phyloP scores from a whole-genome alignment of 2,113 vertebrate species.

The Sitta europaea region DNA sequence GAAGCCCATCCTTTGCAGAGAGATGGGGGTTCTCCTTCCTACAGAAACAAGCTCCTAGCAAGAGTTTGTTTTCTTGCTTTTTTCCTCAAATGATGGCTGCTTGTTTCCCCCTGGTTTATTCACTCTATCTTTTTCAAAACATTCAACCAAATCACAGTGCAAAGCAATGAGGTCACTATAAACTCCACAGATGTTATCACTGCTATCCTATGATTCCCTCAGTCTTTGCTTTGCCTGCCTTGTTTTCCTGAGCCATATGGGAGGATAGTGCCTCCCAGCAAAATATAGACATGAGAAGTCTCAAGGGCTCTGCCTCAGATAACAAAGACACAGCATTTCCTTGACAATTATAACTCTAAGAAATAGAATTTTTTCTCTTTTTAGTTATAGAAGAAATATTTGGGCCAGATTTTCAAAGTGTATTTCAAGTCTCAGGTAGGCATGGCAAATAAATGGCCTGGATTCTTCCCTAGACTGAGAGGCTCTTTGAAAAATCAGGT shows the following conservation, averaged over 20 bases:
- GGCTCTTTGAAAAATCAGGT: not conserved
- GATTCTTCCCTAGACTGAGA: not conserved
- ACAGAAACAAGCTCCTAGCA: not conserved
- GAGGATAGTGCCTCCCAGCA: not conserved
- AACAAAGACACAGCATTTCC: not conserved
- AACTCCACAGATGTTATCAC: not conserved
- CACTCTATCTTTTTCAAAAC: not conserved
- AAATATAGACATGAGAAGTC: not conserved
- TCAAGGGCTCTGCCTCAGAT: not conserved
- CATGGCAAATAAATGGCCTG: not conserved
- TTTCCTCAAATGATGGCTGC: not conserved
- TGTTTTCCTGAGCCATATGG: constrained; percentile 1
- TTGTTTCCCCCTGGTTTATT: not conserved
- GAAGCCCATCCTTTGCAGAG: not conserved
- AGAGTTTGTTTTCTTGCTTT: not conserved
- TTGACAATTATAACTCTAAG: not conserved
- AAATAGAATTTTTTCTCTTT: not conserved
- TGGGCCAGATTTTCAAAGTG: not conserved
- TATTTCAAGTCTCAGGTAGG: not conserved
- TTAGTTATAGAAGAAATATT: not conserved
- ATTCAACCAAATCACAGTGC: not conserved
- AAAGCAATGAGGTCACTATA: not conserved
- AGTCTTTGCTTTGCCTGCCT: not conserved
- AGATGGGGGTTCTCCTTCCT: not conserved
- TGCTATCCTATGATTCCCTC: not conserved